Base-by-base conservation (phyloP, 2,113 vertebrate species). In the Cranoglanis bouderius region DNA sequence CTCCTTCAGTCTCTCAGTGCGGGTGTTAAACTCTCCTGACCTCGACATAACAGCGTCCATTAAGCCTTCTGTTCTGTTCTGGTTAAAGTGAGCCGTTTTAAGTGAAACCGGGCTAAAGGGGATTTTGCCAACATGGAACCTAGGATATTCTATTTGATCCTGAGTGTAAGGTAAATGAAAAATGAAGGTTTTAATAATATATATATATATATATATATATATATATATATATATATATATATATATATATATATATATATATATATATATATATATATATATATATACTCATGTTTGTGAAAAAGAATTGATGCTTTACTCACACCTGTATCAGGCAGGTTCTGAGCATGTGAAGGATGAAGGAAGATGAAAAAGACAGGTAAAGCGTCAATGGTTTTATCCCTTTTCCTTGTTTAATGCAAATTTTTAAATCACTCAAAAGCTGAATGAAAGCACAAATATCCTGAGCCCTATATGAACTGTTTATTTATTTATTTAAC, bases 11-110 rank as follows among this genome's bases (percentile, higher is more conserved):
- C 57, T 63, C 82, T 82, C 9, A 75, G 77, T 85, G 85, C 70
- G 51, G 46, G 72, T 87, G 43, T 75, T 90, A 88, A 90, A 88
- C 77, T 43, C 38, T 16, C 3, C 43, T 89, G 91, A 93, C 72
- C 89, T 89, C 78, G 72, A 38, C 19, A 51, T 83, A 63, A 65
- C 80, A 72, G 85, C 81, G 55, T 40, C 59, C 61, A 19, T 87
- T 80, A 40, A 65, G 84, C 29, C 29, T 85, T 85, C 61, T 67
- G 59, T 49, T 84, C 82, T n/a, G 55, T 59, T 59, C 53, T 82
- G 80, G 8, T 59, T 61, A 83, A 40, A 61, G 10, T 55, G 2
- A 78, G 5, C 6, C 18, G 2, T 53, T 81, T 81, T 53, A 35
- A 53, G 43, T 49, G 21, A 78, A 78, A 78, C 10, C 12, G 1